Evolutionary conservation across 2,888 invertebrate genomes (phyloP).

Genomic region (Eupeodes luniger): DNA sequence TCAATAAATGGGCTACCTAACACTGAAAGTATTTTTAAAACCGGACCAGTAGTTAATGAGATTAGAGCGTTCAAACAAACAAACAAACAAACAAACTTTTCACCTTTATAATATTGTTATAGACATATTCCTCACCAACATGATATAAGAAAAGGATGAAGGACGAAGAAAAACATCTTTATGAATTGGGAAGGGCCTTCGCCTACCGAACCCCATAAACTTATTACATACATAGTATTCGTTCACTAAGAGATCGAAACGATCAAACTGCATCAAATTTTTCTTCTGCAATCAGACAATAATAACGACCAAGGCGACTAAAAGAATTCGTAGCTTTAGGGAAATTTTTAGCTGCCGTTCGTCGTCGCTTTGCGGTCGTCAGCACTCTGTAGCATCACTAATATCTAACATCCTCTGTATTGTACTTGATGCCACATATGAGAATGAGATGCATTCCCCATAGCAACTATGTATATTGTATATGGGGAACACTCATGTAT

Average conservation of each 20-base stretch:
- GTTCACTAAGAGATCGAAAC: background rate
- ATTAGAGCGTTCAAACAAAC: no score
- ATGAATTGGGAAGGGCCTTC: no score
- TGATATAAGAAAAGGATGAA: no score
- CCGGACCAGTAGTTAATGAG: no score
- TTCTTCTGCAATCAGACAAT: constrained; percentile 66
- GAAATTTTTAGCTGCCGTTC: constrained; percentile 60
- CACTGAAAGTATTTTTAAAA: no score
- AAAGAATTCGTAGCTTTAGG: constrained; percentile 73
- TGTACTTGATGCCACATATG: constrained; percentile 39
- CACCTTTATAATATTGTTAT: no score
- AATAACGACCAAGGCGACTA: constrained; percentile 63
- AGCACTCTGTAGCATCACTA: constrained; percentile 43
- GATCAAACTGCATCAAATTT: constrained; percentile 16
- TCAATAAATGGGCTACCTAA: no score
- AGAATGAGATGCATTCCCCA: constrained; percentile 40
- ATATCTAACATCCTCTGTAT: constrained; percentile 59
- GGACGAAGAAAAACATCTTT: no score
- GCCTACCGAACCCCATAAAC: no score
- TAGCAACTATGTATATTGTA: background rate
- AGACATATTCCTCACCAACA: no score
- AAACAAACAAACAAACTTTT: no score
- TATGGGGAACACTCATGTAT: constrained; percentile 33
- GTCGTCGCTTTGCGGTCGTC: no score
- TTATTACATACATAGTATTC: background rate